phyloP scores from a whole-genome alignment of 2,797 vertebrate species.

The Moxostoma hubbsi region DNA sequence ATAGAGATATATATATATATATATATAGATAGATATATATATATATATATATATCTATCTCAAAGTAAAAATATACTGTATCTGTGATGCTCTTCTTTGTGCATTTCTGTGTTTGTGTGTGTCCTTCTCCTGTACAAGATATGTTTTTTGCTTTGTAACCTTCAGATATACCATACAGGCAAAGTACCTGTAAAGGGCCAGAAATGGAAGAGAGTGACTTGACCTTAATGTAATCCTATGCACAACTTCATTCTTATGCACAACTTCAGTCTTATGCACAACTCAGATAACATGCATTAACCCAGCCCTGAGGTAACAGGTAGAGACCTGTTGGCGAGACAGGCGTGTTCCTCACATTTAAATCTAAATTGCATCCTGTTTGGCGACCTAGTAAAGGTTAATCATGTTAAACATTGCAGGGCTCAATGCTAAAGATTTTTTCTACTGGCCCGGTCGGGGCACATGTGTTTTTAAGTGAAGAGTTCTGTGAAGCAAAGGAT shows the following conservation, averaged over 20 bases:
- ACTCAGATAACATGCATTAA: conserved; percentile 11
- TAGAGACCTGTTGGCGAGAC: not conserved
- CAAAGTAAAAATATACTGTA: too few relatives aligned
- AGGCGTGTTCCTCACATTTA: not conserved
- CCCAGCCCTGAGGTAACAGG: not conserved
- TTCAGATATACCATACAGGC: not conserved
- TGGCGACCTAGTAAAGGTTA: conserved; percentile 14
- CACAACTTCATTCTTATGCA: not conserved
- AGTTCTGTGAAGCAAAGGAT: too few relatives aligned
- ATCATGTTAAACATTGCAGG: too few relatives aligned
- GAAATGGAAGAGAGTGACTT: not conserved
- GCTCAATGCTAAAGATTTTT: too few relatives aligned
- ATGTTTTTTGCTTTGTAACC: not conserved
- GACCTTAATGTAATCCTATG: not conserved
- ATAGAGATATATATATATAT: too few relatives aligned
- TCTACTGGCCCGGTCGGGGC: too few relatives aligned
- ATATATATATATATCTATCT: too few relatives aligned
- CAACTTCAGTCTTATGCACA: not conserved
- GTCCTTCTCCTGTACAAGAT: not conserved
- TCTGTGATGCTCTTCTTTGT: not conserved
- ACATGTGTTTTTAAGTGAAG: too few relatives aligned
- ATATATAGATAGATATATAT: too few relatives aligned
- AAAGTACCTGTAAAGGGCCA: not conserved
- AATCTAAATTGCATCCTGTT: not conserved
- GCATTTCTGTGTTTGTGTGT: not conserved